Conservation (phyloP, 2,888 invertebrate species). For the Coenonympha glycerion region DNA sequence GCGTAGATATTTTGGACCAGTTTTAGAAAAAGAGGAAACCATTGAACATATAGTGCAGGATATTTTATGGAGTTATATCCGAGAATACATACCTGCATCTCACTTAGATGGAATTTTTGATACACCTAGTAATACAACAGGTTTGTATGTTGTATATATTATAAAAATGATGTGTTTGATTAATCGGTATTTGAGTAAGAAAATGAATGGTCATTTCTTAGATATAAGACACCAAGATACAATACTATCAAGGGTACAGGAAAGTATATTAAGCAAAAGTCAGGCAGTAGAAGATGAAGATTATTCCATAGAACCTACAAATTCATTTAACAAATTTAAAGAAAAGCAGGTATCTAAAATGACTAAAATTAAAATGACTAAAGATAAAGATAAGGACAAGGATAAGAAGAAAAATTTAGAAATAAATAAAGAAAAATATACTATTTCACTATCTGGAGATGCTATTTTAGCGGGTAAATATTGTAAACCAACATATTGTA, state of each 20-base stretch:
- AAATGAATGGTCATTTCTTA: slow-evolving; percentile 27
- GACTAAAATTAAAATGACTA: too few species aligned
- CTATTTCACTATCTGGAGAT: slow-evolving; percentile 48
- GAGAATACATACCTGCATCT: slow-evolving; percentile 45
- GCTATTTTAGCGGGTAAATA: slow-evolving; percentile 52
- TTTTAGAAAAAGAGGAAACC: slow-evolving; percentile 37
- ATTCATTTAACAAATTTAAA: neutral
- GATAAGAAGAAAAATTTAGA: slow-evolving; percentile 38
- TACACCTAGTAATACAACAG: slow-evolving; percentile 46
- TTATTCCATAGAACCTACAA: neutral
- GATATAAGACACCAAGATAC: slow-evolving; percentile 61
- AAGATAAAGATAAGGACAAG: too few species aligned
- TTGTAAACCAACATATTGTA: too few species aligned
- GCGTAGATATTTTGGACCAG: slow-evolving; percentile 52
- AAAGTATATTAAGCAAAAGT: slow-evolving; percentile 38
- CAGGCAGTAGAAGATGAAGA: slow-evolving; percentile 5
- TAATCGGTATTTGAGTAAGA: neutral
- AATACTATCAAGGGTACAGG: slow-evolving; percentile 42
- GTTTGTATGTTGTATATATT: slow-evolving; percentile 31
- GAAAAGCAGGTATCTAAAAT: slow-evolving; percentile 4
- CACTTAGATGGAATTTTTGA: slow-evolving; percentile 51
- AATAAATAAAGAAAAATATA: slow-evolving; percentile 39
- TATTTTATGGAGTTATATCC: slow-evolving; percentile 48
- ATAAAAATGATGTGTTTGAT: neutral
- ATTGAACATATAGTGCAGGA: slow-evolving; percentile 34